Percentiles rank a stretch among this genome's conserved stretches.
These are phyloP conservation scores for Scleropages formosus DNA, from an alignment of 2,797 vertebrate genomes.

Conservation along the genomic window DNA sequence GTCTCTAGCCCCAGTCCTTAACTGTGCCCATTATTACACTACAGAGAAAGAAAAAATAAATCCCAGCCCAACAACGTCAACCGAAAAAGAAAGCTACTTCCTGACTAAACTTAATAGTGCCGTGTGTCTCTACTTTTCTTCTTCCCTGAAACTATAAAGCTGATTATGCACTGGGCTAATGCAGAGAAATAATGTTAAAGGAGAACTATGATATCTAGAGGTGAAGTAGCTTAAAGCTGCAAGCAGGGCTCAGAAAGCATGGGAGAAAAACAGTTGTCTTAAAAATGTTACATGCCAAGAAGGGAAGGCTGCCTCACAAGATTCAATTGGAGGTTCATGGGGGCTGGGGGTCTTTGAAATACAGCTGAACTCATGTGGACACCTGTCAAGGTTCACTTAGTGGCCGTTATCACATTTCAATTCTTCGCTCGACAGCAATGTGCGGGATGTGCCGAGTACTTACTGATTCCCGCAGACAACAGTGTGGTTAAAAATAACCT, in stretches of 20 bases:
- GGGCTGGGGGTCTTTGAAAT: neutral
- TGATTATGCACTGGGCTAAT: neutral
- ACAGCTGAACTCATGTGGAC: neutral
- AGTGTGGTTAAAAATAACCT: slow-evolving; percentile 29
- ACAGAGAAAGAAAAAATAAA: neutral
- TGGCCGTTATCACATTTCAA: slow-evolving; percentile 34
- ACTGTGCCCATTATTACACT: slow-evolving; percentile 20
- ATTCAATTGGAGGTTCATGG: neutral
- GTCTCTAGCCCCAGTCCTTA: slow-evolving; percentile 17
- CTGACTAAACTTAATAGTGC: slow-evolving; percentile 28
- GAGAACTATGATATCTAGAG: neutral
- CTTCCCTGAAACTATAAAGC: slow-evolving; percentile 25
- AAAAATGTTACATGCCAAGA: neutral
- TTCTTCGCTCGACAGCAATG: slow-evolving; percentile 14
- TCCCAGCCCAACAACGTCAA: neutral
- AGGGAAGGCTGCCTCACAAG: neutral
- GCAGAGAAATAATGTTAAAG: slow-evolving; percentile 9
- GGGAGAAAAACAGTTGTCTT: neutral
- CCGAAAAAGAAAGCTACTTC: slow-evolving; percentile 5
- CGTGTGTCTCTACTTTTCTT: slow-evolving; percentile 6
- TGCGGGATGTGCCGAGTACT: slow-evolving; percentile 29
- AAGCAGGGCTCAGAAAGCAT: neutral
- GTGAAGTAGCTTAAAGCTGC: neutral
- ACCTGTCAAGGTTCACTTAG: slow-evolving; percentile 30
- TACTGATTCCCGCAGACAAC: slow-evolving; percentile 28